These are phyloP conservation scores for Andrena trimmerana DNA, from an alignment of 2,888 invertebrate species.

Conservation along the genomic window DNA sequence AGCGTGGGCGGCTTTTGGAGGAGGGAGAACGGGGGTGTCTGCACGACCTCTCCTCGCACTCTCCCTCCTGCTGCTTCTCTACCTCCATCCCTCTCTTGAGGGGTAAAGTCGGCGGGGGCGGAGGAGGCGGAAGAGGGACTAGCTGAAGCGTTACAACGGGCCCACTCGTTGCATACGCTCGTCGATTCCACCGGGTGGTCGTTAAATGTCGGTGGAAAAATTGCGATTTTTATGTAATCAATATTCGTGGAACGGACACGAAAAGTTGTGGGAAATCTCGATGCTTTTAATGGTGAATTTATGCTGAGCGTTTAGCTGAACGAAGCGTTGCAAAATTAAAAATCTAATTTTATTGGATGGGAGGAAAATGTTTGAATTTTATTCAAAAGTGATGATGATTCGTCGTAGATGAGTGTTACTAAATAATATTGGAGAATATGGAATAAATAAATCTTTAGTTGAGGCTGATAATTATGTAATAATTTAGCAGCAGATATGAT, in stretches of 20 bases:
- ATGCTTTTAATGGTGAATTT: background rate
- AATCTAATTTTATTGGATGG: too few relatives aligned
- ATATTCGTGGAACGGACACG: background rate
- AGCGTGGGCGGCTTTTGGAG: slow-evolving; percentile 74
- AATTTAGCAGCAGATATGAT: too few relatives aligned
- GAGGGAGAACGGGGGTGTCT: slow-evolving; percentile 78
- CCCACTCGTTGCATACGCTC: slow-evolving; percentile 75
- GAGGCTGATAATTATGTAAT: too few relatives aligned
- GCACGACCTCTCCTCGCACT: slow-evolving; percentile 77
- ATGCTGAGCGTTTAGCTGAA: background rate
- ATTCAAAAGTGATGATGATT: too few relatives aligned
- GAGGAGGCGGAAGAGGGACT: slow-evolving; percentile 63
- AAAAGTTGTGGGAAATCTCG: background rate
- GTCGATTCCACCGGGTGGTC: slow-evolving; percentile 68
- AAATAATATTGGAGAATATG: too few relatives aligned
- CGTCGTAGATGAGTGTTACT: too few relatives aligned
- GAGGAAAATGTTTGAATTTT: too few relatives aligned
- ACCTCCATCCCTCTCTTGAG: slow-evolving; percentile 59
- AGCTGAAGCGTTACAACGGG: slow-evolving; percentile 80
- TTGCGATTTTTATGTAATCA: background rate
- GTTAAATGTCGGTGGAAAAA: background rate
- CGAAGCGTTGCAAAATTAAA: background rate
- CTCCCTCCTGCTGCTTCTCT: slow-evolving; percentile 57
- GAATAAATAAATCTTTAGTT: too few relatives aligned
- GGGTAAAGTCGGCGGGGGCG: slow-evolving; percentile 59